Conservation (phyloP, 2,888 invertebrate genomes). For the Hyposoter dolosus region DNA sequence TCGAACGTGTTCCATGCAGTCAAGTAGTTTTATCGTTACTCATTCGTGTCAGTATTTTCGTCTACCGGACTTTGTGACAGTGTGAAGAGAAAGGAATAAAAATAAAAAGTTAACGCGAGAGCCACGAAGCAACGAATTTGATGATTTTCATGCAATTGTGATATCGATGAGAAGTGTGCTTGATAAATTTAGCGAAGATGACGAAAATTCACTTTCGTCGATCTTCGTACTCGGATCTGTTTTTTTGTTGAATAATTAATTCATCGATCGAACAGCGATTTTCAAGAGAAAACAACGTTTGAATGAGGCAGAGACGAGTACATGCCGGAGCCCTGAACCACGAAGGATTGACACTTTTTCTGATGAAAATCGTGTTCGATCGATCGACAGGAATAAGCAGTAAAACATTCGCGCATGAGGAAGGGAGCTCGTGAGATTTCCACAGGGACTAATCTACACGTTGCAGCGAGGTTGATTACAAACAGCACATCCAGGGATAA, state of each 20-base stretch:
- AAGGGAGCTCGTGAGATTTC: conserved; percentile 25
- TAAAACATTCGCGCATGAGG: conserved; percentile 33
- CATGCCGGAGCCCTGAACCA: not conserved
- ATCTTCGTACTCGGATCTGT: conserved; percentile 35
- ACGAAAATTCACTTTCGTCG: conserved; percentile 33
- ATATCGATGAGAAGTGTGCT: conserved; percentile 36
- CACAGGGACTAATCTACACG: conserved; percentile 35
- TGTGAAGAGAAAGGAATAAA: not conserved
- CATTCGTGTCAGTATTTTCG: not conserved
- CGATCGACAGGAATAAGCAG: conserved; percentile 36
- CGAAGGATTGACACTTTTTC: not conserved
- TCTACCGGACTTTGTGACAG: not conserved
- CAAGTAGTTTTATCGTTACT: conserved; percentile 9
- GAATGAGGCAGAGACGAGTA: not conserved
- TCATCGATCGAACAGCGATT: conserved; percentile 17
- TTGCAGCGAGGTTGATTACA: conserved; percentile 45
- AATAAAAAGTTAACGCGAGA: conserved; percentile 53
- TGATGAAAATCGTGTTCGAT: conserved; percentile 42
- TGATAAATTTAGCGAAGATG: conserved; percentile 12
- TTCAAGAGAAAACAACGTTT: not conserved
- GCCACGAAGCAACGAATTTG: conserved; percentile 63
- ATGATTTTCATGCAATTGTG: conserved; percentile 55
- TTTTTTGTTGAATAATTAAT: not conserved
- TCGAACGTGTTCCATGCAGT: conserved; percentile 30
- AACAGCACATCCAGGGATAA: conserved; percentile 63